Evolutionary conservation across 2,888 invertebrate species (phyloP).

Genomic region (Sminthurinus aureus): DNA sequence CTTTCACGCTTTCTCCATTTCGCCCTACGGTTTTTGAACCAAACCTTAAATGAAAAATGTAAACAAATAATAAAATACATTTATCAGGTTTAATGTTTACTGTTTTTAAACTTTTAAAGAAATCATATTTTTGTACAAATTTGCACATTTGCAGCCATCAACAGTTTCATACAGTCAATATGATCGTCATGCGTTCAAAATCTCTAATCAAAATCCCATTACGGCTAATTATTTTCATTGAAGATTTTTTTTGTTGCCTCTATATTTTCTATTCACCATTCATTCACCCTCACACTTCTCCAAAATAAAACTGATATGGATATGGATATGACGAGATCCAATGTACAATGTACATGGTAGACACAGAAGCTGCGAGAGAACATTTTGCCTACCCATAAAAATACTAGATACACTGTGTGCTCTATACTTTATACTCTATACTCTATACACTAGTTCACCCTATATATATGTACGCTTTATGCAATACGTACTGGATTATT

Average conservation of each 20-base stretch:
- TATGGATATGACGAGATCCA: not conserved
- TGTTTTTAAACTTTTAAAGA: too few species aligned
- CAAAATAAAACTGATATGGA: not conserved
- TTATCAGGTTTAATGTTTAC: not conserved
- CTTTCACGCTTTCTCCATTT: constrained; percentile 86
- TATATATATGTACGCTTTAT: not conserved
- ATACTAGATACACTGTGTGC: not conserved
- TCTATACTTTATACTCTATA: not conserved
- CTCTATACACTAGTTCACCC: not conserved
- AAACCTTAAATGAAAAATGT: constrained; percentile 73
- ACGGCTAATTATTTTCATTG: constrained; percentile 42
- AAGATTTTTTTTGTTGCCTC: constrained; percentile 11
- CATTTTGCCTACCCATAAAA: not conserved
- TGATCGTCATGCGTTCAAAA: constrained; percentile 27
- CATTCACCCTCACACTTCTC: not conserved
- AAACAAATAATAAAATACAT: not conserved
- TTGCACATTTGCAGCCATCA: too few species aligned
- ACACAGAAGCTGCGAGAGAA: too few species aligned
- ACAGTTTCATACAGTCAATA: not conserved
- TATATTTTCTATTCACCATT: not conserved
- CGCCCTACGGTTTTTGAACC: constrained; percentile 89
- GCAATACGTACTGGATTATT: not conserved
- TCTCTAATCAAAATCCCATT: constrained; percentile 42
- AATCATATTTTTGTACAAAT: too few species aligned
- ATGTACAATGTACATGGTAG: not conserved